These are phyloP conservation scores for Sciurus carolinensis DNA, from an alignment of 2,797 vertebrate genomes.

Conservation along the genomic window DNA sequence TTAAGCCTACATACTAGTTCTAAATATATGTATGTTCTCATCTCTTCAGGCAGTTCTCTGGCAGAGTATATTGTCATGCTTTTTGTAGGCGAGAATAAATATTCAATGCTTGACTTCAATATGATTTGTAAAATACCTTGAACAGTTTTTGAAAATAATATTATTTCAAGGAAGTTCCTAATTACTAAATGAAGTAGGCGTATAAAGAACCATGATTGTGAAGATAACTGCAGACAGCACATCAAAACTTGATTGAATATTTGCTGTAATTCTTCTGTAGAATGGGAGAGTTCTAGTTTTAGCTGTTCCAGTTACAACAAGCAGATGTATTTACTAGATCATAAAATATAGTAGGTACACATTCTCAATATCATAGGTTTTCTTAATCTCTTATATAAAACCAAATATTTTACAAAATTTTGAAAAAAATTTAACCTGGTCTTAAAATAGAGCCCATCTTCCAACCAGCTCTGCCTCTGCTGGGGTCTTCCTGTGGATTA, in stretches of 20 bases:
- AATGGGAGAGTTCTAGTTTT: constrained; percentile 11
- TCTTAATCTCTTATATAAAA: constrained; percentile 63
- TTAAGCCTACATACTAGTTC: background rate
- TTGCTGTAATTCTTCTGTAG: constrained; percentile 22
- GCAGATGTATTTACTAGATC: constrained; percentile 44
- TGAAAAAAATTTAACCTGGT: constrained; percentile 26
- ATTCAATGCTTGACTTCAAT: constrained; percentile 31
- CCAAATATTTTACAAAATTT: constrained; percentile 59
- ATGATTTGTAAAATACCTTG: constrained; percentile 45
- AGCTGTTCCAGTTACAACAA: constrained; percentile 6
- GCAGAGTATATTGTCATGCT: constrained; percentile 48
- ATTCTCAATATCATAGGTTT: constrained; percentile 51
- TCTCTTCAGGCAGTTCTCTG: constrained; percentile 37
- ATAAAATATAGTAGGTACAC: constrained; percentile 55
- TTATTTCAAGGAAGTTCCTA: constrained; percentile 42
- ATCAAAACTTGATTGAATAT: constrained; percentile 23
- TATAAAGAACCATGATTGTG: constrained; percentile 16
- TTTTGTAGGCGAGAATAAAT: constrained; percentile 58
- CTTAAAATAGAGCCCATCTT: constrained; percentile 55
- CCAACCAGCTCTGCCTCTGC: constrained; percentile 19
- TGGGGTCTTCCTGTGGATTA: constrained; percentile 10
- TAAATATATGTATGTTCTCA: constrained; percentile 47
- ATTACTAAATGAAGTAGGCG: constrained; percentile 2
- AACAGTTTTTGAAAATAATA: constrained; percentile 48
- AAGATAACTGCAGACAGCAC: background rate